phyloP scores from a whole-genome alignment of 1,140 invertebrate genomes.

The Sweltsa coloradensis region DNA sequence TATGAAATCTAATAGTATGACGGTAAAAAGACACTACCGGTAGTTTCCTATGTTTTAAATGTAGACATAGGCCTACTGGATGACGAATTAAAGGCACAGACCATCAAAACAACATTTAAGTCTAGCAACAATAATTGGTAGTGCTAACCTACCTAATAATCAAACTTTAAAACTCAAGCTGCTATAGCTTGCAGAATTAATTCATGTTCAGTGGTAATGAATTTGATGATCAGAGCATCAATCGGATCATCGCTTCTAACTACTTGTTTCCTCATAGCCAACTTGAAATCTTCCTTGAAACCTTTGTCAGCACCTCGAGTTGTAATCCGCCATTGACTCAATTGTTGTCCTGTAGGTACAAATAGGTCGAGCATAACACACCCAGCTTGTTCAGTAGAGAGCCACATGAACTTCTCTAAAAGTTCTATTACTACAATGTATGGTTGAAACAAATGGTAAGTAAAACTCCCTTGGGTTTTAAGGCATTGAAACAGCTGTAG shows the following conservation, averaged over 20 bases:
- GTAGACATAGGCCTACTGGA: no score
- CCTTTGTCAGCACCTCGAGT: conserved; percentile 87
- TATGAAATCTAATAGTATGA: no score
- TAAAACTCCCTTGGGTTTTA: conserved; percentile 56
- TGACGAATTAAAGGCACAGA: no score
- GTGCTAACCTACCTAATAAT: no score
- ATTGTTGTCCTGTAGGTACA: no score
- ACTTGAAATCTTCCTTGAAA: conserved; percentile 81
- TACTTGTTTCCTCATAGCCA: conserved; percentile 75
- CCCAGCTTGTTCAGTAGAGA: conserved; percentile 70
- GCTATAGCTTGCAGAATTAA: conserved; percentile 36
- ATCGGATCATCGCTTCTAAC: conserved; percentile 63
- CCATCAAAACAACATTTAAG: no score
- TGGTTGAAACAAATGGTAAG: conserved; percentile 55
- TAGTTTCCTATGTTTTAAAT: no score
- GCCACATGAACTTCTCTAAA: conserved; percentile 75
- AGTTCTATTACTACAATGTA: conserved; percentile 83
- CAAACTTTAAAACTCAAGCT: no score
- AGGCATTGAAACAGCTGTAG: conserved; percentile 60
- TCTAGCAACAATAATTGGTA: no score
- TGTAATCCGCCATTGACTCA: conserved; percentile 69
- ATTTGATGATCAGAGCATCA: conserved; percentile 62
- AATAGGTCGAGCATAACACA: conserved; percentile 56
- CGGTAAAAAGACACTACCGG: no score
- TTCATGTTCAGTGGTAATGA: conserved; percentile 60